These are phyloP conservation scores for Heteractis magnifica DNA, from an alignment of 92 coral and sea anemone species.

Conservation along the genomic window DNA sequence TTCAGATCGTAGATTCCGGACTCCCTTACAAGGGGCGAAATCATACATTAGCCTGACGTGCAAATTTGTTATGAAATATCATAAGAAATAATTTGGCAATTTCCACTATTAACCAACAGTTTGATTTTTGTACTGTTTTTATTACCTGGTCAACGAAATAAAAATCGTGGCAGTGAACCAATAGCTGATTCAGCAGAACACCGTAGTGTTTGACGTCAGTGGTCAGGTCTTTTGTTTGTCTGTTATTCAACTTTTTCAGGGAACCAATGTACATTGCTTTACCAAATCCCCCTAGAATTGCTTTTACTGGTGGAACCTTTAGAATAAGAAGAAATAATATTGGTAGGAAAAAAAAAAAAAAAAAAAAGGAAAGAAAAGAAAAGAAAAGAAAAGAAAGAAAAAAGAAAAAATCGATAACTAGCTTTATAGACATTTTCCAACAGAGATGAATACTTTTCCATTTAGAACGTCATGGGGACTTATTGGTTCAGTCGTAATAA, in stretches of 20 bases:
- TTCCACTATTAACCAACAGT: too few species aligned
- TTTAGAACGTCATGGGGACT: neutral
- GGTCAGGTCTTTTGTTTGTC: conserved; percentile 2
- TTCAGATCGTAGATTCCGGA: too few species aligned
- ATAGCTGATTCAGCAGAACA: conserved; percentile 3
- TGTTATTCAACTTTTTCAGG: conserved; percentile 16
- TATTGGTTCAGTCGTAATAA: too few species aligned
- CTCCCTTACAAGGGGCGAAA: too few species aligned
- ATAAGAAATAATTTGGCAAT: too few species aligned
- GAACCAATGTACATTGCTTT: conserved; percentile 21
- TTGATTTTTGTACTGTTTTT: neutral
- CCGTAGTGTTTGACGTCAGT: conserved; percentile 22
- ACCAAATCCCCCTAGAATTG: conserved; percentile 28
- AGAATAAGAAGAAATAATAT: neutral
- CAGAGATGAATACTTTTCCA: neutral
- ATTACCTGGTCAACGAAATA: conserved; percentile 1
- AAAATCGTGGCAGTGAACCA: conserved; percentile 11
- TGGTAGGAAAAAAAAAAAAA: too few species aligned
- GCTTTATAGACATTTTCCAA: neutral
- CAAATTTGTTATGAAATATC: too few species aligned
- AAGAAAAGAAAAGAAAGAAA: too few species aligned
- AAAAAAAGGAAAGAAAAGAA: too few species aligned
- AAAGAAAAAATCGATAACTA: neutral
- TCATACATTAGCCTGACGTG: too few species aligned
- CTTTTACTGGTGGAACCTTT: conserved; percentile 25